These are phyloP conservation scores for Cydia pomonella DNA, from an alignment of 1,140 invertebrate species.

Conservation along the genomic window DNA sequence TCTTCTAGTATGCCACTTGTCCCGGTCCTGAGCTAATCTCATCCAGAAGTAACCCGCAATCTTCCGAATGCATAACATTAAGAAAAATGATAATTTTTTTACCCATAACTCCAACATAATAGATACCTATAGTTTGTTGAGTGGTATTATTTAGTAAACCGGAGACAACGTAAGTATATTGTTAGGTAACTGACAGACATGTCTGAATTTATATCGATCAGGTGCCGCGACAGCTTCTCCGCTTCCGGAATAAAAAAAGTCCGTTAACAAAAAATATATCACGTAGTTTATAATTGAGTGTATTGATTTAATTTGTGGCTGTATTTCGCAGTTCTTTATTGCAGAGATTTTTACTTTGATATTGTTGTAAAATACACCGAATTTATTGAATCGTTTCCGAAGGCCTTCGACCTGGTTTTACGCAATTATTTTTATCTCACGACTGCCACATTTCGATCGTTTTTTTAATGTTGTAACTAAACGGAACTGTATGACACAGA, in stretches of 20 bases:
- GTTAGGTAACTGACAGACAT: slow-evolving; percentile 68
- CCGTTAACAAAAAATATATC: background rate
- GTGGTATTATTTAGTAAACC: background rate
- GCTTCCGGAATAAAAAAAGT: slow-evolving; percentile 44
- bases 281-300: slow-evolving; percentile 9
- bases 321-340: slow-evolving; percentile 19
- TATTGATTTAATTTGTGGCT: slow-evolving; percentile 17
- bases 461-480: slow-evolving; percentile 24
- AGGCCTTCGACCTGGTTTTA: slow-evolving; percentile 29
- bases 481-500: slow-evolving; percentile 1
- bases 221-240: slow-evolving; percentile 56
- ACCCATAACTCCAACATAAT: background rate
- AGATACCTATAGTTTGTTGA: background rate
- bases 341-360: slow-evolving; percentile 18
- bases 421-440: slow-evolving; percentile 28
- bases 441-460: slow-evolving; percentile 25
- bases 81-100: too few species aligned
- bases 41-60: too few species aligned
- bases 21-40: too few species aligned
- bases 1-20: too few species aligned
- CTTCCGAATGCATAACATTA: too few species aligned
- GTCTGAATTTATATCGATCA: slow-evolving; percentile 66
- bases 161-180: slow-evolving; percentile 45
- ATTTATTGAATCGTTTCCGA: slow-evolving; percentile 8
- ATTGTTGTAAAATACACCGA: slow-evolving; percentile 1